These are phyloP conservation scores for Maniola jurtina DNA, from an alignment of 1,140 invertebrate genomes.

Conservation along the genomic window DNA sequence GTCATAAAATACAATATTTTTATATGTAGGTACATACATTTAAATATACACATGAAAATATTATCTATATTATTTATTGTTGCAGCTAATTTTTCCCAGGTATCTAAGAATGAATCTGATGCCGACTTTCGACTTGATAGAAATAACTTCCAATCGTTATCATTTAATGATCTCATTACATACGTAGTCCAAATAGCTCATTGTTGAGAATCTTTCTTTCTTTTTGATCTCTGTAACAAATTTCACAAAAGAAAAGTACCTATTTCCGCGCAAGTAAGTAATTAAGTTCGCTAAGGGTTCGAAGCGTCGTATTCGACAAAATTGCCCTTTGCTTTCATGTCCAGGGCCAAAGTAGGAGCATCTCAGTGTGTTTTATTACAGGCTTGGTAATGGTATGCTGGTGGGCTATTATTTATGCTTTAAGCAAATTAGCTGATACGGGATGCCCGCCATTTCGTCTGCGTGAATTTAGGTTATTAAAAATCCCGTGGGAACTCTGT, in stretches of 20 bases:
- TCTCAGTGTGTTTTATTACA: slow-evolving; percentile 20
- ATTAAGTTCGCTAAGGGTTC: slow-evolving; percentile 31
- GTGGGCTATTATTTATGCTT: background rate
- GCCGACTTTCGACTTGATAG: background rate
- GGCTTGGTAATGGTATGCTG: slow-evolving; percentile 12
- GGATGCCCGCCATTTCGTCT: too few relatives aligned
- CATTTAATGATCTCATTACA: slow-evolving; percentile 8
- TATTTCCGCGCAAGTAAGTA: slow-evolving; percentile 25
- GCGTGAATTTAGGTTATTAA: too few relatives aligned
- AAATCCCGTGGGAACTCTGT: too few relatives aligned
- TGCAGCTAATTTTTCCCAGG: too few relatives aligned
- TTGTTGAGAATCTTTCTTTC: slow-evolving; percentile 7
- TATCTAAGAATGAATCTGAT: too few relatives aligned
- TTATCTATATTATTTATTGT: too few relatives aligned
- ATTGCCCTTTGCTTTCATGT: slow-evolving; percentile 28
- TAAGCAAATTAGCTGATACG: too few relatives aligned
- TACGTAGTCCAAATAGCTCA: slow-evolving; percentile 13
- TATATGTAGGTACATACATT: too few relatives aligned
- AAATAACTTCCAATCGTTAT: background rate
- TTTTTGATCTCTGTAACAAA: slow-evolving; percentile 25
- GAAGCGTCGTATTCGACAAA: slow-evolving; percentile 23
- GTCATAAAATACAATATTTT: too few relatives aligned
- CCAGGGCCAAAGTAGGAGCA: slow-evolving; percentile 19
- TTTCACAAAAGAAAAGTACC: slow-evolving; percentile 22
- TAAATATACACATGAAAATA: too few relatives aligned